Conservation (phyloP, 1,140 invertebrate species). For the Mya arenaria region DNA sequence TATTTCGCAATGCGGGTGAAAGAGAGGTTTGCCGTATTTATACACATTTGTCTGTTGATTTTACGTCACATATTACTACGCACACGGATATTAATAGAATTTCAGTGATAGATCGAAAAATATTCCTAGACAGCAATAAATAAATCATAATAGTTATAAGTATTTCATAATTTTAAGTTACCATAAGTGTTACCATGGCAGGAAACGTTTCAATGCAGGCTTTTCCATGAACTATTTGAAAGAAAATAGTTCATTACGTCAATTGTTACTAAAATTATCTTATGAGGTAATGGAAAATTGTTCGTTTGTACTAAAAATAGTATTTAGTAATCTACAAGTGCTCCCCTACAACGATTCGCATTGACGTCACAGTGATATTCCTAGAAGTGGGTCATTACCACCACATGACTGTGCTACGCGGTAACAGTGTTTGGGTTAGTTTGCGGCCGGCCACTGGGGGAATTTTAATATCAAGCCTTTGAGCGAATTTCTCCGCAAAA, state of each 20-base stretch:
- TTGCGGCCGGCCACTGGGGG: too few species aligned
- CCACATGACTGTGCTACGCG: not conserved
- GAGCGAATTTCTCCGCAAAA: too few species aligned
- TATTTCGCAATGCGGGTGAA: slow-evolving; percentile 43
- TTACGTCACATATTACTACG: slow-evolving; percentile 30
- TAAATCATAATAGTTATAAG: too few species aligned
- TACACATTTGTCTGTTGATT: slow-evolving; percentile 11
- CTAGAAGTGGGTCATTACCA: slow-evolving; percentile 16
- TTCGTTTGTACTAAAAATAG: slow-evolving; percentile 40
- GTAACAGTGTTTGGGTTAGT: too few species aligned
- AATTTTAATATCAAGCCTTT: too few species aligned
- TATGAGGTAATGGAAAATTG: slow-evolving; percentile 60
- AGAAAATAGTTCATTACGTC: slow-evolving; percentile 2
- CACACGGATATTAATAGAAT: slow-evolving; percentile 3
- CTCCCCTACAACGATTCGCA: not conserved
- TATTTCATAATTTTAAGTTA: too few species aligned
- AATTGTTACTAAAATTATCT: slow-evolving; percentile 57
- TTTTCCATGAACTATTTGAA: slow-evolving; percentile 54
- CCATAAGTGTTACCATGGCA: not conserved
- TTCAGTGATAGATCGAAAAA: not conserved
- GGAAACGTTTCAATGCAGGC: not conserved
- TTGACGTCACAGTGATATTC: slow-evolving; percentile 48
- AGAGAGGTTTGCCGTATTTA: slow-evolving; percentile 3
- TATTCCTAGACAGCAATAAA: too few species aligned
- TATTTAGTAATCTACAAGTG: slow-evolving; percentile 45